Evolutionary conservation across 2,888 invertebrate genomes (phyloP).

Genomic region (Dioctria rufipes): DNA sequence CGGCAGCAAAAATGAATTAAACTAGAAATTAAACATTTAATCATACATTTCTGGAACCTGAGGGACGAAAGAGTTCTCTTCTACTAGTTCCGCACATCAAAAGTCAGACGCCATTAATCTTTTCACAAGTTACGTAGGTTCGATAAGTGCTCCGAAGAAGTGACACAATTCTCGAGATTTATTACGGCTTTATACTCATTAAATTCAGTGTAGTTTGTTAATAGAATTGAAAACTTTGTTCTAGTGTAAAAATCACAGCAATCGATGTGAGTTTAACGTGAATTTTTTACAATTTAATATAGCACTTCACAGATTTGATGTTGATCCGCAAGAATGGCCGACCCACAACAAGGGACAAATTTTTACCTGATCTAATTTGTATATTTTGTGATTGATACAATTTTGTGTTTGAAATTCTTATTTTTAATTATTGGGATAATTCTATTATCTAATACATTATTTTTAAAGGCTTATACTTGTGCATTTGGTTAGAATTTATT

Average conservation of each 20-base stretch:
- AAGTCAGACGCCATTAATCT: constrained; percentile 58
- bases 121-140: constrained; percentile 52
- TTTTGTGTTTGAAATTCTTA: constrained; percentile 8
- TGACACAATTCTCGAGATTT: constrained; percentile 53
- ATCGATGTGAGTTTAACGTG: constrained; percentile 72
- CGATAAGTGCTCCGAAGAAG: constrained; percentile 46
- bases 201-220: constrained; percentile 57
- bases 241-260: constrained; percentile 72
- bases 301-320: constrained; percentile 77
- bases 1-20: constrained; percentile 39
- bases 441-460: not conserved
- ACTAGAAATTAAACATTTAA: constrained; percentile 20
- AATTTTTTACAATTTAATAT: constrained; percentile 71
- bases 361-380: constrained; percentile 10
- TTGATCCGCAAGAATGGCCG: constrained; percentile 82
- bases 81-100: constrained; percentile 50
- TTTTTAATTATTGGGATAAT: constrained; percentile 12
- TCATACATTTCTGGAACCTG: constrained; percentile 47
- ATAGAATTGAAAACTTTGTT: constrained; percentile 59
- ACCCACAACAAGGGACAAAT: constrained; percentile 75
- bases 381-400: constrained; percentile 16
- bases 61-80: constrained; percentile 16
- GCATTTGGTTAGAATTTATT: not conserved
- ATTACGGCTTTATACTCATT: constrained; percentile 69
- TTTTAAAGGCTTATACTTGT: not conserved